phyloP scores from a whole-genome alignment of 2,113 vertebrate genomes.

The Xiphophorus couchianus region DNA sequence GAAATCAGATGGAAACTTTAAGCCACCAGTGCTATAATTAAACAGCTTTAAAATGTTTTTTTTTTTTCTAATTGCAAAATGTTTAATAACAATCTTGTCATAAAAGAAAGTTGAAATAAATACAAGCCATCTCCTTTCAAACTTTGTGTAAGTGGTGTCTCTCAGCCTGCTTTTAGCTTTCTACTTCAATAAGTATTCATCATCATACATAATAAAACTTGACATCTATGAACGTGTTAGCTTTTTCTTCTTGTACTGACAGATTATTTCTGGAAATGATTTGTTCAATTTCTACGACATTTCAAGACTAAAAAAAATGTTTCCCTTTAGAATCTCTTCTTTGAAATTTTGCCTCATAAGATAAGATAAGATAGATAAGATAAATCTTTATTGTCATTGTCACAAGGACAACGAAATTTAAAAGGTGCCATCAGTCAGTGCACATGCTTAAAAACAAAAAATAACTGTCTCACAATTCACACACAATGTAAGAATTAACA shows the following conservation, averaged over 20 bases:
- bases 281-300: background rate
- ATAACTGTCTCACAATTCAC: too few species aligned
- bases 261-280: background rate
- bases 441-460: too few species aligned
- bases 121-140: background rate
- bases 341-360: background rate
- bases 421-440: too few species aligned
- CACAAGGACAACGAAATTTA: too few species aligned
- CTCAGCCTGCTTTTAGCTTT: background rate
- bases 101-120: background rate
- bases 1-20: background rate
- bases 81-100: background rate
- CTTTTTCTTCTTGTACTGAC: background rate
- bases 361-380: too few species aligned
- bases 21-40: background rate
- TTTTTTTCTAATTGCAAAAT: background rate
- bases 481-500: too few species aligned
- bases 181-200: background rate
- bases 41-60: background rate
- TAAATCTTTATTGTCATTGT: too few species aligned
- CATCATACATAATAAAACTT: background rate
- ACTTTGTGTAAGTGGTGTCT: background rate
- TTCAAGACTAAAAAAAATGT: background rate
- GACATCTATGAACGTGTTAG: background rate
- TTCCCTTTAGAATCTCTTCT: background rate